phyloP scores from a whole-genome alignment of 2,888 invertebrate species.

The Sinotaia quadrata region DNA sequence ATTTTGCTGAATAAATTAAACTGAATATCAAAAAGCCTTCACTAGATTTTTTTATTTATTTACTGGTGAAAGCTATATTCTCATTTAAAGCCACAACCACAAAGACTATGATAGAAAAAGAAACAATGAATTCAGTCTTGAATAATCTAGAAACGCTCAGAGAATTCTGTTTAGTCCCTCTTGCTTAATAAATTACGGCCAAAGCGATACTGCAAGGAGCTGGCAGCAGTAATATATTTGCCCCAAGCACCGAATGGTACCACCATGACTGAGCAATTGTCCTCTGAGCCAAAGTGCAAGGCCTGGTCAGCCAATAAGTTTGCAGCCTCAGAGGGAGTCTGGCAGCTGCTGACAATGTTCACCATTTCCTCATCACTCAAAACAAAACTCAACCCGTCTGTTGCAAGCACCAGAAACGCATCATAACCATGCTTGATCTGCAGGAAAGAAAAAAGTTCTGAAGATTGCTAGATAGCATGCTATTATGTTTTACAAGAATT shows the following conservation, averaged over 20 bases:
- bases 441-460: neutral
- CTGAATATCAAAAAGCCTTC: no score
- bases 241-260: slow-evolving; percentile 76
- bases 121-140: no score
- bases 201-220: slow-evolving; percentile 59
- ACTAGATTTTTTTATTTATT: no score
- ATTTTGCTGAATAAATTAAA: neutral
- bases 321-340: slow-evolving; percentile 73
- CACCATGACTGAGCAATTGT: slow-evolving; percentile 74
- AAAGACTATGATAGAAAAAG: no score
- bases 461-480: neutral
- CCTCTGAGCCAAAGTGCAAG: slow-evolving; percentile 74
- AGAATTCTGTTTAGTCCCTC: slow-evolving; percentile 3
- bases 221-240: slow-evolving; percentile 64
- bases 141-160: no score
- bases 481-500: no score
- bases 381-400: slow-evolving; percentile 74
- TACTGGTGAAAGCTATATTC: no score
- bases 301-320: slow-evolving; percentile 74
- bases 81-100: neutral
- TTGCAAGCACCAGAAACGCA: slow-evolving; percentile 74
- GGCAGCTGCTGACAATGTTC: slow-evolving; percentile 71
- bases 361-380: slow-evolving; percentile 74
- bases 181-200: slow-evolving; percentile 48
- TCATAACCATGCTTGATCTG: slow-evolving; percentile 74